A percentile compares a stretch with the other conserved stretches of the same genome.
Conservation (phyloP, 2,888 invertebrate genomes). For the Atrina japonica region DNA sequence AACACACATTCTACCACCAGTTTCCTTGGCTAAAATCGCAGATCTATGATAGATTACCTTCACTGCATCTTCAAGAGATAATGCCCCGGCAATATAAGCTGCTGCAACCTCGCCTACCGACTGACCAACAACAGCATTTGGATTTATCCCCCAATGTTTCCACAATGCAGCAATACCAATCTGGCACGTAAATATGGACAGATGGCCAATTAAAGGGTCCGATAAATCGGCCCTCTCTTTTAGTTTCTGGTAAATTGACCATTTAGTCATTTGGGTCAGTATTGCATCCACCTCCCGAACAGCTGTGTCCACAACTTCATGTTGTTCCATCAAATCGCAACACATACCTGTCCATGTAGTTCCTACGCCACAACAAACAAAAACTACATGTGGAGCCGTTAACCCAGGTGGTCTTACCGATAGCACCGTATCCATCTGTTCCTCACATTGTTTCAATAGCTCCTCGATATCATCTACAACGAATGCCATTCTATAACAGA, state of each 20-base stretch:
- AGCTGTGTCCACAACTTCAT: slow-evolving; percentile 50
- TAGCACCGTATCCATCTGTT: no score
- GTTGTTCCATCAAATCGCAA: slow-evolving; percentile 50
- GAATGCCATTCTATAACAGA: slow-evolving; percentile 40
- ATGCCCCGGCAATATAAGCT: slow-evolving; percentile 52
- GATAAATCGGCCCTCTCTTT: slow-evolving; percentile 38
- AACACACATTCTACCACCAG: slow-evolving; percentile 64
- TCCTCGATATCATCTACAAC: slow-evolving; percentile 30
- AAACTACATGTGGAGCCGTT: slow-evolving; percentile 47
- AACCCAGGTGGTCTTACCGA: slow-evolving; percentile 26
- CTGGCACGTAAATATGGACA: slow-evolving; percentile 66
- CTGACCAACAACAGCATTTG: slow-evolving; percentile 66
- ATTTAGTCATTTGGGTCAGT: slow-evolving; percentile 43
- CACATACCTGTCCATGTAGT: slow-evolving; percentile 72
- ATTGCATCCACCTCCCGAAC: slow-evolving; percentile 53
- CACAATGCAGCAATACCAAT: slow-evolving; percentile 57
- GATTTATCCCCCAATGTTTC: slow-evolving; percentile 53
- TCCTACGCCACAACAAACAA: slow-evolving; percentile 72
- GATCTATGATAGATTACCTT: slow-evolving; percentile 64
- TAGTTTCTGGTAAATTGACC: slow-evolving; percentile 51
- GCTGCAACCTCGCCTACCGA: slow-evolving; percentile 71
- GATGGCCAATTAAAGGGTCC: slow-evolving; percentile 55
- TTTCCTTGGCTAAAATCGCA: slow-evolving; percentile 45
- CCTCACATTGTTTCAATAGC: slow-evolving; percentile 11
- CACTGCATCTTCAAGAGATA: slow-evolving; percentile 59